Evolutionary conservation across 2,113 vertebrate species (phyloP).

Genomic region (Archilochus colubris): DNA sequence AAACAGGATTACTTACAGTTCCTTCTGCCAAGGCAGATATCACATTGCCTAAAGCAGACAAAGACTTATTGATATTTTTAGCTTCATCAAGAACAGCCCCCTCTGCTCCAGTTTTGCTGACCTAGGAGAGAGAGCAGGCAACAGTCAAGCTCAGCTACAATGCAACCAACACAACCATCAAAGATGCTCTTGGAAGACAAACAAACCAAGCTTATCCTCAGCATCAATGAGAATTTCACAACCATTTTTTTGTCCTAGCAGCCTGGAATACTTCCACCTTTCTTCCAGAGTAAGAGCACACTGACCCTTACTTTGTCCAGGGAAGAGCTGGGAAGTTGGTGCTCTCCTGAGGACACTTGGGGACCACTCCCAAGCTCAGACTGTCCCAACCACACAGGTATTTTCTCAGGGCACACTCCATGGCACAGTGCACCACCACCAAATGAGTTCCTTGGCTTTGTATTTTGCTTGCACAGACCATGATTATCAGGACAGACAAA

Average conservation of each 20-base stretch:
- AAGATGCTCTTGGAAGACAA: neutral
- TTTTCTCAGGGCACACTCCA: neutral
- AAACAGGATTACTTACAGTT: conserved; percentile 79
- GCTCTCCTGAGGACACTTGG: neutral
- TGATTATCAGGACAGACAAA: neutral
- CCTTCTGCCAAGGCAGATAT: conserved; percentile 96
- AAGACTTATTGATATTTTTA: conserved; percentile 99
- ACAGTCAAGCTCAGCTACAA: neutral
- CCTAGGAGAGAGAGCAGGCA: conserved; percentile 75
- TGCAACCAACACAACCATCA: neutral
- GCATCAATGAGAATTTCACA: neutral
- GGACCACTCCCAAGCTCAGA: neutral
- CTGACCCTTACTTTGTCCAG: neutral
- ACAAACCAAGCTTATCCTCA: neutral
- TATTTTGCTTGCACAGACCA: neutral
- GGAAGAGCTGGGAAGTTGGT: neutral
- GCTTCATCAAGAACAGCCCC: conserved; percentile 95
- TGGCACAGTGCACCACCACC: neutral
- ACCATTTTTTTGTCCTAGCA: neutral
- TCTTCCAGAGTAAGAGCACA: neutral
- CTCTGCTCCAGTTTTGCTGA: conserved; percentile 98
- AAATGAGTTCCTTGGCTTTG: neutral
- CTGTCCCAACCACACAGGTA: neutral
- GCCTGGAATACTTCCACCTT: neutral
- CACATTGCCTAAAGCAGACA: conserved; percentile 96